These are phyloP conservation scores for Adelognathus sp. DNA, from an alignment of 2,888 invertebrate genomes.

Conservation along the genomic window DNA sequence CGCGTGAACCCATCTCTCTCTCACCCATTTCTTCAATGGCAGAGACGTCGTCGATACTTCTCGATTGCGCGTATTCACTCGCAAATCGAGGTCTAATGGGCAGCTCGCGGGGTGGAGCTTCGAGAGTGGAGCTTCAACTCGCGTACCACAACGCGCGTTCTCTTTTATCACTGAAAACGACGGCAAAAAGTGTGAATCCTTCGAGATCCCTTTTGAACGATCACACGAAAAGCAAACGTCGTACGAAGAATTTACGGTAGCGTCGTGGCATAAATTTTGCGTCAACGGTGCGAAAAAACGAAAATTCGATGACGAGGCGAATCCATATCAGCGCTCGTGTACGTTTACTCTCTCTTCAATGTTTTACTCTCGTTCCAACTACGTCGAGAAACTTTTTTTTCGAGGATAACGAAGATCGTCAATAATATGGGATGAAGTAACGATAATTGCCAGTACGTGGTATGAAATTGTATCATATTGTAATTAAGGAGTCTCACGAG, in stretches of 20 bases:
- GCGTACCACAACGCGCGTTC: not conserved
- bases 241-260: slow-evolving; percentile 39
- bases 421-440: slow-evolving; percentile 33
- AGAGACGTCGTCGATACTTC: not conserved
- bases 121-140: not conserved
- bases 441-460: slow-evolving; percentile 32
- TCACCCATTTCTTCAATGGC: not conserved
- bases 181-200: slow-evolving; percentile 37
- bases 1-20: not conserved
- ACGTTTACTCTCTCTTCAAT: not conserved
- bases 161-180: slow-evolving; percentile 20
- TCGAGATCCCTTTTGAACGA: slow-evolving; percentile 11
- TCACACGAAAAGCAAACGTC: slow-evolving; percentile 38
- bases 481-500: slow-evolving; percentile 3
- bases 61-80: not conserved
- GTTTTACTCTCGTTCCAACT: slow-evolving; percentile 29
- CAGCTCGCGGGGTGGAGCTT: not conserved
- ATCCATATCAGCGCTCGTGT: not conserved
- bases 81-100: not conserved
- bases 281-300: not conserved
- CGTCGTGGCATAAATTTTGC: slow-evolving; percentile 35
- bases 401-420: slow-evolving; percentile 36
- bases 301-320: slow-evolving; percentile 21
- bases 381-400: not conserved
- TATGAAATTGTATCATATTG: slow-evolving; percentile 17